Conservation (phyloP, 1,140 invertebrate genomes). For the Atta colombica region DNA sequence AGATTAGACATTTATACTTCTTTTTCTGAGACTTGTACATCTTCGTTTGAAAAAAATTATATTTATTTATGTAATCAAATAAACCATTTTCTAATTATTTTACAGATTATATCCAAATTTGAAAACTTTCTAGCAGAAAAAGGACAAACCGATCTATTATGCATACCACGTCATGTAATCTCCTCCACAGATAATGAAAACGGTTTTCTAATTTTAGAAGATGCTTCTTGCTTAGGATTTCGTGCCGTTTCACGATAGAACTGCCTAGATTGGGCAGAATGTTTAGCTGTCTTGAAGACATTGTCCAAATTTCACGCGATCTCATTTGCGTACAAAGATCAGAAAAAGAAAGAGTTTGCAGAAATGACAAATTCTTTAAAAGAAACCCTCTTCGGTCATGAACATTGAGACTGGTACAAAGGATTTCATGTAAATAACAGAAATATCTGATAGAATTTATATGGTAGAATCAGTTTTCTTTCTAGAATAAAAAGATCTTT, state of each 20-base stretch:
- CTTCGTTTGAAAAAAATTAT: background rate
- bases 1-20: constrained; percentile 9
- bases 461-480: background rate
- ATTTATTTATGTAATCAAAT: constrained; percentile 11
- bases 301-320: constrained; percentile 90
- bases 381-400: constrained; percentile 88
- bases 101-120: constrained; percentile 79
- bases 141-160: constrained; percentile 70
- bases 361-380: constrained; percentile 81
- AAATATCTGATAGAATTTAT: background rate
- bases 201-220: constrained; percentile 90
- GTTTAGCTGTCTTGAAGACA: constrained; percentile 87
- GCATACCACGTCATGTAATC: constrained; percentile 86
- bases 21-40: constrained; percentile 45
- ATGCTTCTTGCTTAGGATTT: constrained; percentile 88
- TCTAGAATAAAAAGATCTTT: background rate
- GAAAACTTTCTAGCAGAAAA: constrained; percentile 78
- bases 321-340: constrained; percentile 90
- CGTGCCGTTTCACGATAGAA: constrained; percentile 84
- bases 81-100: constrained; percentile 55
- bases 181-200: constrained; percentile 88
- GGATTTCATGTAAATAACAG: constrained; percentile 86
- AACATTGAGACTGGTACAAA: constrained; percentile 89
- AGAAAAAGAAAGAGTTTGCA: constrained; percentile 88
- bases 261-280: constrained; percentile 87